These are phyloP conservation scores for Aplochiton taeniatus DNA, from an alignment of 2,797 vertebrate genomes.

Conservation along the genomic window DNA sequence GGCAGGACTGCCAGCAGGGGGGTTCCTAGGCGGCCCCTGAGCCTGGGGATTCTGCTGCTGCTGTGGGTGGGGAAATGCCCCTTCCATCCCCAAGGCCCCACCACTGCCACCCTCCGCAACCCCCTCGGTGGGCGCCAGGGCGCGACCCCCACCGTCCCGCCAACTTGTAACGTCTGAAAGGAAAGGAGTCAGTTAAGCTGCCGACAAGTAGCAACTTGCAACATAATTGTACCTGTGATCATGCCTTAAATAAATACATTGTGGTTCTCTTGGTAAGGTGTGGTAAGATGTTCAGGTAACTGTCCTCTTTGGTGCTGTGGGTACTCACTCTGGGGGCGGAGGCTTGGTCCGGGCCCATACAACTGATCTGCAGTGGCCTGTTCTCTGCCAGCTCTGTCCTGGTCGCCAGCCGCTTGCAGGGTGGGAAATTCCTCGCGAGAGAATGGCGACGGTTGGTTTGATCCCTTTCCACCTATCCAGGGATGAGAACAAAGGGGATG, in stretches of 20 bases:
- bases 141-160: slow-evolving; percentile 94
- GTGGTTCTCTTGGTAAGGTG: no score
- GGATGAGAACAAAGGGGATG: background rate
- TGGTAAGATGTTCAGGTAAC: no score
- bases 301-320: background rate
- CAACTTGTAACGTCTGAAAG: slow-evolving; percentile 86
- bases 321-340: slow-evolving; percentile 93
- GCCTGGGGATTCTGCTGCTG: slow-evolving; percentile 66
- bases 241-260: no score
- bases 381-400: slow-evolving; percentile 96
- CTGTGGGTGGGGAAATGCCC: slow-evolving; percentile 61
- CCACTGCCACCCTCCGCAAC: slow-evolving; percentile 81
- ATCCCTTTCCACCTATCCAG: slow-evolving; percentile 90
- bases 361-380: slow-evolving; percentile 94
- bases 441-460: slow-evolving; percentile 96
- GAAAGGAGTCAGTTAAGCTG: background rate
- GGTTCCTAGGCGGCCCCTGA: slow-evolving; percentile 77
- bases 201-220: no score
- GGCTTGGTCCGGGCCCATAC: slow-evolving; percentile 99
- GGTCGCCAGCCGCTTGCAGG: slow-evolving; percentile 97
- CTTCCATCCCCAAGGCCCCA: slow-evolving; percentile 79
- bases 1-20: slow-evolving; percentile 77
- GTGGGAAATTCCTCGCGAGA: slow-evolving; percentile 99
- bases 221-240: no score
- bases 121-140: slow-evolving; percentile 80